phyloP scores from a whole-genome alignment of 2,888 invertebrate species.

The Lapara coniferarum region DNA sequence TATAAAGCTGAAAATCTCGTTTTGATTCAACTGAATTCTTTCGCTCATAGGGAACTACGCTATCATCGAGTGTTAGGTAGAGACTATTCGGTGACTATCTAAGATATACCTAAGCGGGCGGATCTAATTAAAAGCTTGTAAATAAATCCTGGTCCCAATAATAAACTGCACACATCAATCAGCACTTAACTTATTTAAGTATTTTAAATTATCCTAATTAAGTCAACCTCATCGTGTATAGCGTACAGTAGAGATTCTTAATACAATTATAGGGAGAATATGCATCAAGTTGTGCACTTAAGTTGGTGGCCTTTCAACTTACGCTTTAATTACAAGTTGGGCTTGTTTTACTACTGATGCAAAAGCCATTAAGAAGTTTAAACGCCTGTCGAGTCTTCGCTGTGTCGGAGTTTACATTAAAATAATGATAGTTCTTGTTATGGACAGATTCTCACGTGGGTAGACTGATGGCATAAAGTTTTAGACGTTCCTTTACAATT shows the following conservation, averaged over 20 bases:
- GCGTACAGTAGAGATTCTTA: neutral
- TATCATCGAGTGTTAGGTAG: too few species aligned
- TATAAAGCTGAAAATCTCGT: too few species aligned
- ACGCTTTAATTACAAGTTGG: conserved; percentile 36
- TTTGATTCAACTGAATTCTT: too few species aligned
- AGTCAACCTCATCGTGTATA: neutral
- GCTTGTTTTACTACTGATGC: conserved; percentile 38
- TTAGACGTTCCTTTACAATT: conserved; percentile 25
- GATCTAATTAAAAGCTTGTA: too few species aligned
- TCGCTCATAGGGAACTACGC: too few species aligned
- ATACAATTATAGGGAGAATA: neutral
- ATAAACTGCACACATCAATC: too few species aligned
- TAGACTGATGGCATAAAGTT: conserved; percentile 29
- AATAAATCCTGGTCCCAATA: too few species aligned
- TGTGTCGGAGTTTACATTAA: conserved; percentile 40
- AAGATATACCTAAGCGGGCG: too few species aligned
- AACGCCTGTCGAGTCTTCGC: conserved; percentile 38
- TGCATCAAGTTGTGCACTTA: conserved; percentile 4
- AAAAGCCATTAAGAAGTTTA: conserved; percentile 53
- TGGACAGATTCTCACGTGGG: conserved; percentile 21
- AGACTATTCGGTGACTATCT: too few species aligned
- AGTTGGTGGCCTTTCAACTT: conserved; percentile 29
- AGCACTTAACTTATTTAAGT: too few species aligned
- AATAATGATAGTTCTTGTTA: conserved; percentile 46
- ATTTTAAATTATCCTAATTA: neutral